These are phyloP conservation scores for Scaptomyza reducta DNA, from an alignment of 2,888 invertebrate species.

Conservation along the genomic window DNA sequence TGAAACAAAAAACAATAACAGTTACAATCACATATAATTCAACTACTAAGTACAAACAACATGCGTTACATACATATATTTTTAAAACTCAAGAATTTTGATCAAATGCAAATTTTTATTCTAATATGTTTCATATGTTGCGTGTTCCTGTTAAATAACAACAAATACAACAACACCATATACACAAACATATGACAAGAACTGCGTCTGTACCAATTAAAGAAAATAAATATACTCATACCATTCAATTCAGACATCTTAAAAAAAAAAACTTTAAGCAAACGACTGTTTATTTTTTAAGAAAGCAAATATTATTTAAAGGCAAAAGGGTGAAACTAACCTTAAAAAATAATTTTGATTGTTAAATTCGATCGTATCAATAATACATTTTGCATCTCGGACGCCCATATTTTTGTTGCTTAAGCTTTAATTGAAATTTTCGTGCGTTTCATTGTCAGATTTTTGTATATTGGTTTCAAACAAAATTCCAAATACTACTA, in stretches of 20 bases:
- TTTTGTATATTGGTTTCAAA: constrained; percentile 13
- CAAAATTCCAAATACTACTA: constrained; percentile 16
- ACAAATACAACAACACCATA: constrained; percentile 33
- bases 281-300: not conserved
- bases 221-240: constrained; percentile 15
- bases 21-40: constrained; percentile 52
- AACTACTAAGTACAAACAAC: constrained; percentile 58
- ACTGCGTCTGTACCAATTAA: constrained; percentile 9
- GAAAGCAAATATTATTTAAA: not conserved
- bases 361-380: constrained; percentile 8
- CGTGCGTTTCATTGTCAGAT: constrained; percentile 26
- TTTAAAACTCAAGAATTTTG: constrained; percentile 56
- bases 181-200: constrained; percentile 38
- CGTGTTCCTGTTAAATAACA: constrained; percentile 56
- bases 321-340: not conserved
- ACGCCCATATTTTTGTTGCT: constrained; percentile 16
- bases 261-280: constrained; percentile 2
- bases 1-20: constrained; percentile 63
- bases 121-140: constrained; percentile 64
- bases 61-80: constrained; percentile 60
- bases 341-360: constrained; percentile 31
- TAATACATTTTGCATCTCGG: constrained; percentile 8
- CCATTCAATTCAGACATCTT: constrained; percentile 17
- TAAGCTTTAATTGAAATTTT: not conserved
- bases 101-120: constrained; percentile 61